These are phyloP conservation scores for Metridium senile DNA, from an alignment of 92 coral and sea anemone genomes.

Conservation along the genomic window DNA sequence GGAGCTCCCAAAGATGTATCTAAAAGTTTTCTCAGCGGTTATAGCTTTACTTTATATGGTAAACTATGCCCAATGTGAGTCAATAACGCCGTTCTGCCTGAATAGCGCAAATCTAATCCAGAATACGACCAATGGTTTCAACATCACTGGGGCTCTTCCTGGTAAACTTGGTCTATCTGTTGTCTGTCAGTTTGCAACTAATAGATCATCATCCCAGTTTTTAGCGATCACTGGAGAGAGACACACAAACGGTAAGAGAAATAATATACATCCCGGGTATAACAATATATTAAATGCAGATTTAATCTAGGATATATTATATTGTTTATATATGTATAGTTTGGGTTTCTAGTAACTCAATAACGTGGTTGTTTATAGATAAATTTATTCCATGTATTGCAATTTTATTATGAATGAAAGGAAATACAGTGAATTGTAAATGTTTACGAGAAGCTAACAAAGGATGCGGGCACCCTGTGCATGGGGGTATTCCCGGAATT, in stretches of 20 bases:
- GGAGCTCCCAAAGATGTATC: neutral
- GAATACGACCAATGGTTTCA: neutral
- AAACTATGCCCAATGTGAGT: neutral
- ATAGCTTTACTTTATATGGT: neutral
- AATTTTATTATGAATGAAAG: too few relatives aligned
- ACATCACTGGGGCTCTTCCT: neutral
- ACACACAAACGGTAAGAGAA: neutral
- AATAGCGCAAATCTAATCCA: neutral
- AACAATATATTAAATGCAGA: too few relatives aligned
- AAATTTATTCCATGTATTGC: too few relatives aligned
- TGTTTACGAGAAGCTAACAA: too few relatives aligned
- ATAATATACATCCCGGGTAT: too few relatives aligned
- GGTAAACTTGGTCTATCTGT: slow-evolving; percentile 7
- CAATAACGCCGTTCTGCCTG: neutral
- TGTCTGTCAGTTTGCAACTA: slow-evolving; percentile 5
- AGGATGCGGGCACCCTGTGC: too few relatives aligned
- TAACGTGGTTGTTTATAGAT: too few relatives aligned
- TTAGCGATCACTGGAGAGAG: neutral
- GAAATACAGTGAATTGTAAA: too few relatives aligned
- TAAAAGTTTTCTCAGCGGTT: neutral
- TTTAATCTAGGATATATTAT: too few relatives aligned
- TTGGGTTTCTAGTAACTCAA: too few relatives aligned
- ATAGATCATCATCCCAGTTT: slow-evolving; percentile 6
- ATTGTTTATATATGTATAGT: too few relatives aligned
- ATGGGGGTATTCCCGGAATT: too few relatives aligned